Evolutionary conservation across 2,888 invertebrate species (phyloP), one percentile per base, ranked within the genome.

Genomic region (Mesochorus sp.): DNA sequence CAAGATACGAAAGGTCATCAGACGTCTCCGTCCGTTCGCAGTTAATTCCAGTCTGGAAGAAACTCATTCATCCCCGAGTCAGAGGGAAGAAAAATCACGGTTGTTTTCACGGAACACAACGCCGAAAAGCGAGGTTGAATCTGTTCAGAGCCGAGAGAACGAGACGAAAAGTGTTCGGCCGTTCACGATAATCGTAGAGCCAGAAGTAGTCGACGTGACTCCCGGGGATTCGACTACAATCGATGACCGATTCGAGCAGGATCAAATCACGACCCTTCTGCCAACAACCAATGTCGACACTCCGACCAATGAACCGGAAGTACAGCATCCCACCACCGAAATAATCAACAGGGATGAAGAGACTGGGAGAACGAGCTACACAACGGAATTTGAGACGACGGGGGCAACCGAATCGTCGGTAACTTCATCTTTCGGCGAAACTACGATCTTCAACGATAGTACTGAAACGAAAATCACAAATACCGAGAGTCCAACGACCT

Each of bases 1-100:
- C n/a, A 84, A 87, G 19, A 84, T 84, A 57, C 85, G 87, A 17
- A 89, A 88, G 80, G 76, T 89, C 26, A 75, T 88, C 14, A 85
- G 85, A 77, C 86, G 88, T 5, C 55, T 90, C 26, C 84, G 88
- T 28, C 85, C 51, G 31, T 17, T 17, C 0, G n/a, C 42, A 42
- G 24, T 59, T 14, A 57, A 68, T 37, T 28, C 28, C 14, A 39
- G 31, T 1, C 14, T 37, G 6, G 39, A 31, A 12, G 39, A 12
- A 1, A 14, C 19, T 6, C 39, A 39, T 14, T 17, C 37, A 10
- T 47, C 47, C 8, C 31, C 37, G 24, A 17, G 66, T 47, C 37
- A 61, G 57, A 39, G 17, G 44, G 31, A n/a, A 39, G 10, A 59
- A 26, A 42, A 39, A 14, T 37, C 64, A 6, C 44, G 55, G 42